A percentile compares a stretch with the other conserved stretches of the same genome.
Evolutionary conservation across 2,113 vertebrate genomes (phyloP).

Genomic region (Psittacus erithacus): DNA sequence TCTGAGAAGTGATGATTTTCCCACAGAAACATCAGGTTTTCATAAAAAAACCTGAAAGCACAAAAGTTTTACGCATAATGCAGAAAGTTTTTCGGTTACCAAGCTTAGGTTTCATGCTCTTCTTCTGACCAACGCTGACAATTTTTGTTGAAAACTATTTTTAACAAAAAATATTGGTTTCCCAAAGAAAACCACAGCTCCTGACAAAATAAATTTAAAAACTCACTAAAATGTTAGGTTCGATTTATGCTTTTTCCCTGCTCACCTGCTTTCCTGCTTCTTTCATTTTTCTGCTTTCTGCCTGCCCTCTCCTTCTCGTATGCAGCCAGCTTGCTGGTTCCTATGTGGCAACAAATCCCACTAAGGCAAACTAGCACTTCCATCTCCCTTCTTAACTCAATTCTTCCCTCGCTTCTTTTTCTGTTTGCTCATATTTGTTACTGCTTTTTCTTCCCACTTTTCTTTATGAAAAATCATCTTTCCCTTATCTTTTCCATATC

Average conservation of each 20-base stretch:
- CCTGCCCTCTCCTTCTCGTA: neutral
- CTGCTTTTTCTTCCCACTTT: neutral
- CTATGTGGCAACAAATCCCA: neutral
- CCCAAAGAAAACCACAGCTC: neutral
- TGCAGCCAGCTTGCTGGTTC: neutral
- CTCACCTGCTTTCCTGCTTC: neutral
- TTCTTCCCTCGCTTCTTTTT: neutral
- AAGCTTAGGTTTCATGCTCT: neutral
- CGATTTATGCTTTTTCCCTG: neutral
- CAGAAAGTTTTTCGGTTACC: neutral
- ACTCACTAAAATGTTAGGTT: neutral
- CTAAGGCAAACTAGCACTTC: neutral
- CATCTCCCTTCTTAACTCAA: neutral
- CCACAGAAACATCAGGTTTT: constrained; percentile 30
- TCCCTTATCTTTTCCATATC: neutral
- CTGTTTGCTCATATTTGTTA: neutral
- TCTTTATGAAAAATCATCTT: neutral
- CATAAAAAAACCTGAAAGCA: neutral
- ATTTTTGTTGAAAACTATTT: neutral
- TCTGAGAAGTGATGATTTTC: constrained; percentile 22
- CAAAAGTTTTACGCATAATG: neutral
- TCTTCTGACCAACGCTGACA: neutral
- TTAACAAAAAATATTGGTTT: neutral
- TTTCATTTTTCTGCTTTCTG: neutral
- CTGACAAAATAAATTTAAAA: neutral